Evolutionary conservation across 2,888 invertebrate genomes (phyloP).

Genomic region (Lamellibrachia satsuma): DNA sequence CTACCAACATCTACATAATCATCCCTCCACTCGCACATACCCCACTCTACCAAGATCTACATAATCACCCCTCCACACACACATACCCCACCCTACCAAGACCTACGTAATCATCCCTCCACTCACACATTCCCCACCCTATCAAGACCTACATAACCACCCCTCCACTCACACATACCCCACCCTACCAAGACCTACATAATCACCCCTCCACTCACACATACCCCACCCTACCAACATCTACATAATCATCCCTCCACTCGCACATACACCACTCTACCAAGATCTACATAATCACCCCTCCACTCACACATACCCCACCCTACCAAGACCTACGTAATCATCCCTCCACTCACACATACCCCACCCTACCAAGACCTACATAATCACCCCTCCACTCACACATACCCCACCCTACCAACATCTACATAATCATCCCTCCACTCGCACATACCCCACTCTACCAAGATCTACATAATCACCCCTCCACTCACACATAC

Average conservation of each 20-base stretch:
- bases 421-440: neutral
- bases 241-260: neutral
- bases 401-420: neutral
- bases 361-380: neutral
- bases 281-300: neutral
- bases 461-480: no score
- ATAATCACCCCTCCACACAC: neutral
- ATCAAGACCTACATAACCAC: neutral
- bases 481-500: neutral
- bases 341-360: neutral
- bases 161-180: constrained; percentile 51
- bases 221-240: neutral
- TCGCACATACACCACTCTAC: neutral
- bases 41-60: no score
- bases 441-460: constrained; percentile 50
- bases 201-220: neutral
- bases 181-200: no score
- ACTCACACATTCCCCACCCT: neutral
- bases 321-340: no score
- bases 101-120: neutral
- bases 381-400: neutral
- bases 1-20: neutral
- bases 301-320: constrained; percentile 51
- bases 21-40: constrained; percentile 51
- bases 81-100: neutral